A percentile compares a stretch with the other conserved stretches of the same genome.
phyloP scores from a whole-genome alignment of 2,113 vertebrate species.

The Felis chaus region DNA sequence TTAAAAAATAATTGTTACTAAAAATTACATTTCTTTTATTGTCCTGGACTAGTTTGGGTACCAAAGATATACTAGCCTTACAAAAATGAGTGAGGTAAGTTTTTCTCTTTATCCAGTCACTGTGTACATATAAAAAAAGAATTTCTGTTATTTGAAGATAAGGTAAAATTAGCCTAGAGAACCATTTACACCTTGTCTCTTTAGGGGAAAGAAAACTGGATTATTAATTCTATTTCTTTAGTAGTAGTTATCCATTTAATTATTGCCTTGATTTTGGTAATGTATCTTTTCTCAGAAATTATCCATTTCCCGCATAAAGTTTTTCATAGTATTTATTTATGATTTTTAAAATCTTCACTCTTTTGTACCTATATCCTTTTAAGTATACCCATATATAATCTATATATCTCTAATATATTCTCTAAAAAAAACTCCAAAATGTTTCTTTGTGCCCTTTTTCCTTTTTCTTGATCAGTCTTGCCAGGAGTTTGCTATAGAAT shows the following conservation, averaged over 20 bases:
- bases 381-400: neutral
- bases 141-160: neutral
- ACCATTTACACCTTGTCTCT: neutral
- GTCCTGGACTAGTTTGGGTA: neutral
- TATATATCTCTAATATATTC: neutral
- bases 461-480: neutral
- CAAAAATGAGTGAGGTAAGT: neutral
- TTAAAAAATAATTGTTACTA: neutral
- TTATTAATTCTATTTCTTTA: conserved; percentile 25
- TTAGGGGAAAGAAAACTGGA: neutral
- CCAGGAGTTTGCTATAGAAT: neutral
- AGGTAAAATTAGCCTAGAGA: neutral
- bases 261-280: neutral
- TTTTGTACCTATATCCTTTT: conserved; percentile 1
- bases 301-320: neutral
- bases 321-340: neutral
- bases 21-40: neutral
- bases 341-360: neutral
- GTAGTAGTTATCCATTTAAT: conserved; percentile 22
- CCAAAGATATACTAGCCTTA: neutral
- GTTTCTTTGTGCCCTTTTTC: neutral
- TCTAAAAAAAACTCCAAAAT: neutral
- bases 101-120: neutral
- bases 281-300: neutral
- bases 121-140: neutral